phyloP scores from a whole-genome alignment of 2,888 invertebrate species.

The Oxycera nigricornis region DNA sequence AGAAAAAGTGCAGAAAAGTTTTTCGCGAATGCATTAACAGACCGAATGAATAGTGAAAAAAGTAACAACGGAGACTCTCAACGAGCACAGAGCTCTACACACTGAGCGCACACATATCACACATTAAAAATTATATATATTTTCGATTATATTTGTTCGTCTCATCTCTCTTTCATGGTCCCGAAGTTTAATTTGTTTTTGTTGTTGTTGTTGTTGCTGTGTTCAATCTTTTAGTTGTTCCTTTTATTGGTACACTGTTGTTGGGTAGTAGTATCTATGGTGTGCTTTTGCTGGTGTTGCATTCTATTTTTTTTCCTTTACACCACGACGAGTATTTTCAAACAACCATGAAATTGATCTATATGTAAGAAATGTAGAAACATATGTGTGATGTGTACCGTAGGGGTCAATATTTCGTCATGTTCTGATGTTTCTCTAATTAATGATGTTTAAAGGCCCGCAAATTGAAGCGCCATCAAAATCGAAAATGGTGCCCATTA shows the following conservation, averaged over 20 bases:
- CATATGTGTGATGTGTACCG: too few relatives aligned
- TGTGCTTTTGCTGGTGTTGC: background rate
- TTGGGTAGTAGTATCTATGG: background rate
- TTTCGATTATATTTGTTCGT: constrained; percentile 3
- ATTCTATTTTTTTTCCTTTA: too few relatives aligned
- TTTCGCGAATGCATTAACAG: constrained; percentile 19
- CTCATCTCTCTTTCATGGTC: constrained; percentile 18
- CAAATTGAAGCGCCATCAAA: constrained; percentile 2
- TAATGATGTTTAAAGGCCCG: too few relatives aligned
- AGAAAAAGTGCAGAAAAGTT: constrained; percentile 39
- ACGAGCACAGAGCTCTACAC: background rate
- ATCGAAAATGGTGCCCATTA: background rate
- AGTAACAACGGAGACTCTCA: background rate
- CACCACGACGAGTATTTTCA: too few relatives aligned
- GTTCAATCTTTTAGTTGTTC: too few relatives aligned
- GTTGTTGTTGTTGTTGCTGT: background rate
- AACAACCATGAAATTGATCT: too few relatives aligned
- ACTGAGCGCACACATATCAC: background rate
- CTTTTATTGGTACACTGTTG: background rate
- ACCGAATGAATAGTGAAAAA: background rate
- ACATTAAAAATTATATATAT: constrained; percentile 12
- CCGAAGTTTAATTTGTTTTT: background rate
- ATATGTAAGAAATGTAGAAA: too few relatives aligned
- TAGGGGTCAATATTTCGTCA: too few relatives aligned
- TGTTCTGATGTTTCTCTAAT: too few relatives aligned